Conservation (phyloP, 1,140 invertebrate genomes). For the Papilio aristodemus region DNA sequence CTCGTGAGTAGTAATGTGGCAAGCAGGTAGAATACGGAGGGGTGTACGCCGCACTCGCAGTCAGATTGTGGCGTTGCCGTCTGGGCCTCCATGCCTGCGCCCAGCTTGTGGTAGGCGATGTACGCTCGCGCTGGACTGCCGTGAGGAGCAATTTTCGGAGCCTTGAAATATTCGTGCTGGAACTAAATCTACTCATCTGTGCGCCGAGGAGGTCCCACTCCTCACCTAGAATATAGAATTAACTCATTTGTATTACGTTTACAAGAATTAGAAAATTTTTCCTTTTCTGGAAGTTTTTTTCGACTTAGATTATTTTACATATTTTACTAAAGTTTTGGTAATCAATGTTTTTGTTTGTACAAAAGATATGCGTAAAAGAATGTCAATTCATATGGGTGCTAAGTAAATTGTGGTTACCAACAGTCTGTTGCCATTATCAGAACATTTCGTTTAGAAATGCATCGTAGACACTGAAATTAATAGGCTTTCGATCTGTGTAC, state of each 20-base stretch:
- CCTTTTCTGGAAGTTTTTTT: too few relatives aligned
- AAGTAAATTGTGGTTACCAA: too few relatives aligned
- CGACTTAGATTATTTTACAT: too few relatives aligned
- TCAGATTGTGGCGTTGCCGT: slow-evolving; percentile 67
- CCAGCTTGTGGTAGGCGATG: slow-evolving; percentile 77
- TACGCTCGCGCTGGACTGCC: slow-evolving; percentile 73
- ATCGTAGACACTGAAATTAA: too few relatives aligned
- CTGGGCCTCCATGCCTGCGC: slow-evolving; percentile 71
- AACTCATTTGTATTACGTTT: not conserved
- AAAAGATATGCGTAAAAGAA: too few relatives aligned
- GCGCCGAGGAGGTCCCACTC: slow-evolving; percentile 58
- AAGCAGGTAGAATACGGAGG: slow-evolving; percentile 74
- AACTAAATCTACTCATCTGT: slow-evolving; percentile 71
- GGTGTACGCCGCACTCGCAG: slow-evolving; percentile 77
- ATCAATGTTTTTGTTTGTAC: too few relatives aligned
- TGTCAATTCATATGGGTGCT: too few relatives aligned
- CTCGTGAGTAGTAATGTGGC: slow-evolving; percentile 76
- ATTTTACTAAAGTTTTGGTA: too few relatives aligned
- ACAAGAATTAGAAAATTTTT: too few relatives aligned
- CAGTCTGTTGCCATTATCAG: too few relatives aligned
- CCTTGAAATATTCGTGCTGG: slow-evolving; percentile 49
- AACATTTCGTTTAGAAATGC: too few relatives aligned
- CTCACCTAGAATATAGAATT: not conserved
- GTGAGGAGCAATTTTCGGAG: slow-evolving; percentile 76
- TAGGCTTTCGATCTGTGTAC: too few relatives aligned